Base-by-base conservation (phyloP, 37 sponge, comb jelly and placozoan species). In the Lycopodina hypogea region DNA sequence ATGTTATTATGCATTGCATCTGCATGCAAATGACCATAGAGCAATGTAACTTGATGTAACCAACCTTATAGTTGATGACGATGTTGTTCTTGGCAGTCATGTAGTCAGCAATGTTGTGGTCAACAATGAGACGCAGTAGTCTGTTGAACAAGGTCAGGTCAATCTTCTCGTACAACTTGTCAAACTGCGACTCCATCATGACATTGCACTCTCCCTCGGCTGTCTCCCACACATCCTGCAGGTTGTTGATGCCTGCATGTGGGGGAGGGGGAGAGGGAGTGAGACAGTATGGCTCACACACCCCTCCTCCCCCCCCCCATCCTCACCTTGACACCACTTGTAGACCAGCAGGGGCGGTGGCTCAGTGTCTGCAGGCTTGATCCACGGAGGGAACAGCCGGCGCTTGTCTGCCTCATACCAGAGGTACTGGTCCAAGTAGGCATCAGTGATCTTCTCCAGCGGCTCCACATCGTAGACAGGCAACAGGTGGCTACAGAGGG, bases 381-480 rank as follows among this genome's bases (percentile, higher is more conserved):
- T 98, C 99, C 99, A 98, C 35, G 96, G 99, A 55, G 99, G 99
- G 78, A 98, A 98, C 73, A 98, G 84, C 22, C 96, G 37, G 58
- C 99, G 76, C 84, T 98, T 98, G 88, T 98, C 99, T 40, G 96
- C 99, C 78, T 98, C 99, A 55, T 98, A 98, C 99, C 99, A 98
- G 70, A 98, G 86, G 78, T 98, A 98, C 92, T 98, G 99, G 83
- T 98, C 99, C 37, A 98, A 88, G 80, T 98, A 98, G 62, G 99
- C 99, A 79, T 98, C 99, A 19, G 99, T 98, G 59, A 98, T 98
- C 90, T 98, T 98, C 91, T 98, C 99, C 78, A 95, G 79, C 2
- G 99, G 99, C 87, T 98, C 99, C 53, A 98, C 92, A 69, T 98
- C 99, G 71, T 93, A 90, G 61, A 95, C 99, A 23, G 99, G 99